Percentiles rank a stretch among this genome's conserved stretches.
These are phyloP conservation scores for Herpetotheres cachinnans DNA, from an alignment of 2,113 vertebrate species.

Conservation along the genomic window DNA sequence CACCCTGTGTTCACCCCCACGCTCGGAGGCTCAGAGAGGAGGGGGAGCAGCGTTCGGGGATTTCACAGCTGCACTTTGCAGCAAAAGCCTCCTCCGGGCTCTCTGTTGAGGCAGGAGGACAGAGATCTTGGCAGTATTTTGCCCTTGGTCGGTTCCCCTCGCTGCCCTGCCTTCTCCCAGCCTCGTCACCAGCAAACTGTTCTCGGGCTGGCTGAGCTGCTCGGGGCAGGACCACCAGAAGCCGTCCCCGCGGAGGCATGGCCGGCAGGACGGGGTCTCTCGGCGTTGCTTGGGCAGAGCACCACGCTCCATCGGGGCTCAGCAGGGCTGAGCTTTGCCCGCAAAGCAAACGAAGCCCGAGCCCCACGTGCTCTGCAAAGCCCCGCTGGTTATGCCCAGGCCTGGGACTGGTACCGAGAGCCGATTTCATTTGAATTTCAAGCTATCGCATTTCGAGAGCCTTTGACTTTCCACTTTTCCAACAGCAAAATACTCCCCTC, in stretches of 20 bases:
- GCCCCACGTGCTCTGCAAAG: background rate
- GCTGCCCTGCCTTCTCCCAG: background rate
- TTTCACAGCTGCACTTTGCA: background rate
- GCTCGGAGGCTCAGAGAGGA: background rate
- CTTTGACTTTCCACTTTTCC: background rate
- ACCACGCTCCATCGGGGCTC: fast-evolving
- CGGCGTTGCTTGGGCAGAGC: background rate
- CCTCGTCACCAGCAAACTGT: fast-evolving
- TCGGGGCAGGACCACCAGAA: background rate
- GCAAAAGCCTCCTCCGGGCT: background rate
- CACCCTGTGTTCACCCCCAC: fast-evolving
- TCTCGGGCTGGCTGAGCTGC: background rate
- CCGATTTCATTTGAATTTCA: background rate
- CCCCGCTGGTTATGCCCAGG: background rate
- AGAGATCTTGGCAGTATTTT: background rate
- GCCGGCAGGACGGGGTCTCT: background rate
- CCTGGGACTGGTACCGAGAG: background rate
- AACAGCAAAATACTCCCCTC: background rate
- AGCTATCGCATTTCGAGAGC: background rate
- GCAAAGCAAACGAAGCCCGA: background rate
- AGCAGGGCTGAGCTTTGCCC: fast-evolving
- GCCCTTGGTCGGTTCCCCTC: fast-evolving
- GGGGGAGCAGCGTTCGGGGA: background rate
- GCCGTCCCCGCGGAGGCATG: background rate
- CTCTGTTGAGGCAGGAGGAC: background rate